Base-by-base conservation (phyloP, 2,888 invertebrate species). In the Conus canariensis region DNA sequence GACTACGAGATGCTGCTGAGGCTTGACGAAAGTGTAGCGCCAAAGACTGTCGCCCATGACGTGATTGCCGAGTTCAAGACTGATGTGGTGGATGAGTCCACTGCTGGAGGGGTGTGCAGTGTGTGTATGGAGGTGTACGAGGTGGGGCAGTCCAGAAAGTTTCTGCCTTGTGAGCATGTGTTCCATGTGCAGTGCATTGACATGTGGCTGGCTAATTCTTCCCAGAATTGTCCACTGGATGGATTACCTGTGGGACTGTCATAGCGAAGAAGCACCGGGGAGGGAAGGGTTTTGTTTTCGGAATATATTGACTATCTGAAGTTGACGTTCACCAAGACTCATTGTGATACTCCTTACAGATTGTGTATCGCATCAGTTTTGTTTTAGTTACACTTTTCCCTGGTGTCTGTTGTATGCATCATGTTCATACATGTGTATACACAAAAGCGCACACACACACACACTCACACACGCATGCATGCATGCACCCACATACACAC, bases 121-220 rank as follows among this genome's bases (percentile, higher is more conserved):
- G 93, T 96, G 10, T 96, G 96, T 91, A 93, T 95, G 94, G 96
- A 96, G 16, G 86, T 91, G 9, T 96, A 95, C 91, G 90, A 91
- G 45, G 25, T 93, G 22, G 95, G 95, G 86, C 94, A 96, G 89
- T 90, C 88, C 56, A 90, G 94, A 88, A 96, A 95, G 91, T 94
- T 93, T 89, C 92, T 96, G 45, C 96, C 96, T 0, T 96, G 96
- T 92, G 92, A 92, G 14, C 96, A 96, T 91, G 93, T 92, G 70
- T 96, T 96, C 91, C 96, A 96, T 91, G 86, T 85, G n/a, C 88
- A 91, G 56, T 96, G 96, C 92, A 95, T 96, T 88, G 95, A 95
- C 87, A 94, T 92, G 92, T 96, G 96, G 96, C 91, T 96, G 70
- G 93, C 92, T 58, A 95, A 95, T 88, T 95, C 95, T 10, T 95